Evolutionary conservation across 2,888 invertebrate species (phyloP).

Genomic region (Torymus texanus): DNA sequence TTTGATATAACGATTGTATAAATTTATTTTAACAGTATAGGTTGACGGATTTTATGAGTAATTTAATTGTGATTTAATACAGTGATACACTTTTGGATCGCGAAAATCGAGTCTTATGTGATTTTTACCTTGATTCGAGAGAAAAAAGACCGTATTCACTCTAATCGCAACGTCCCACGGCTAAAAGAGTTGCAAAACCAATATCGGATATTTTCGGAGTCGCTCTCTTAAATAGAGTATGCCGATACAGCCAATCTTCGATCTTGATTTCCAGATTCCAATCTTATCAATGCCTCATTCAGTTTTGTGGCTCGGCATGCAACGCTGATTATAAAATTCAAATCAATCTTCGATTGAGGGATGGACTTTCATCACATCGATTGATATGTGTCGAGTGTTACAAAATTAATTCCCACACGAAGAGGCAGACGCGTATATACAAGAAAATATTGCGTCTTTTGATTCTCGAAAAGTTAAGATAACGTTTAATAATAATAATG

Average conservation of each 20-base stretch:
- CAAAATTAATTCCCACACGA: not conserved
- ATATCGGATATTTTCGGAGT: conserved; percentile 10
- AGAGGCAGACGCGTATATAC: no score
- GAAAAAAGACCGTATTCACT: not conserved
- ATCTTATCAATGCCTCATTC: conserved; percentile 39
- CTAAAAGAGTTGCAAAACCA: conserved; percentile 11
- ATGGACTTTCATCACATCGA: conserved; percentile 2
- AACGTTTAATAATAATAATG: no score
- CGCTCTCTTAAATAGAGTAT: conserved; percentile 44
- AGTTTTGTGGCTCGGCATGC: conserved; percentile 1
- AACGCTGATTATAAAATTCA: conserved; percentile 35
- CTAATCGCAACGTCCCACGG: not conserved
- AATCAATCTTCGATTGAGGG: conserved; percentile 24
- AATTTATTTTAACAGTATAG: no score
- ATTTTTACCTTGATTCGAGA: conserved; percentile 18
- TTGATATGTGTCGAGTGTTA: not conserved
- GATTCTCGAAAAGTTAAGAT: no score
- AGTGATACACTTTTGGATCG: no score
- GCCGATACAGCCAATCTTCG: conserved; percentile 26
- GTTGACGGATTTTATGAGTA: no score
- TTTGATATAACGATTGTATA: no score
- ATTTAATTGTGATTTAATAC: no score
- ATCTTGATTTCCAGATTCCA: conserved; percentile 2
- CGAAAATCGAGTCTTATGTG: no score
- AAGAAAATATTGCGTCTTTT: no score